Evolutionary conservation across 1,140 invertebrate species (phyloP), one percentile per base, ranked within the genome.

Genomic region (Trichonephila clavata): DNA sequence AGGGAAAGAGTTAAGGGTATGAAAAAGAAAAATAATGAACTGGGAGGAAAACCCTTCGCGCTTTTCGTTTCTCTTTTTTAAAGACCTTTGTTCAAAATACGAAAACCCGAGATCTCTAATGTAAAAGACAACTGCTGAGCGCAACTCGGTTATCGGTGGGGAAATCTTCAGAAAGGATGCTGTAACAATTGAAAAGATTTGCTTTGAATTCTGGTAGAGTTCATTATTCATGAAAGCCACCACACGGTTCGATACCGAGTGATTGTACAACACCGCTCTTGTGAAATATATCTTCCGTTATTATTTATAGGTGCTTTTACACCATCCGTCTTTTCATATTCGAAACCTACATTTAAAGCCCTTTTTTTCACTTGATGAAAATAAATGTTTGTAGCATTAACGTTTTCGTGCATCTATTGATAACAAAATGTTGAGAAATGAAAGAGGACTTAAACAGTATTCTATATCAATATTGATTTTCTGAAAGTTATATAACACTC

Each of bases 1-100:
- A 90, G 68, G 14, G 61, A 80, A 77, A 80, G 88, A 90, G 88
- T 80, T 90, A 43, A 57, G 61, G 7, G 43, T 63, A 89, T 89
- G 63, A 59, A 90, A 27, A 50, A 50, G 50, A 50, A 32, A 63
- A 86, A 86, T 86, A 86, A 86, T 86, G 84, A 86, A 57, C 84
- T 27, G 84, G 50, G 50, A 50, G 50, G 50, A 10, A 59, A 57
- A 8, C 63, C 16, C 63, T 71, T 89, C 59, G n/a, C 61, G 43
- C 60, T 63, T 63, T 87, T 87, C 59, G 61, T 21, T 71, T 21
- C 4, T 32, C 50, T 89, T 90, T 90, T 90, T 80, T 32, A 81
- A 61, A 59, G 21, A 10, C 65, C 32, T 90, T 90, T 77, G 84
- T 86, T 50, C 57, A 5, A 16, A n/a, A 32, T 63, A 57, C 27